Evolutionary conservation across 2,113 vertebrate genomes (phyloP), one percentile per base, ranked within the genome.

Genomic region (Fregetta grallaria): DNA sequence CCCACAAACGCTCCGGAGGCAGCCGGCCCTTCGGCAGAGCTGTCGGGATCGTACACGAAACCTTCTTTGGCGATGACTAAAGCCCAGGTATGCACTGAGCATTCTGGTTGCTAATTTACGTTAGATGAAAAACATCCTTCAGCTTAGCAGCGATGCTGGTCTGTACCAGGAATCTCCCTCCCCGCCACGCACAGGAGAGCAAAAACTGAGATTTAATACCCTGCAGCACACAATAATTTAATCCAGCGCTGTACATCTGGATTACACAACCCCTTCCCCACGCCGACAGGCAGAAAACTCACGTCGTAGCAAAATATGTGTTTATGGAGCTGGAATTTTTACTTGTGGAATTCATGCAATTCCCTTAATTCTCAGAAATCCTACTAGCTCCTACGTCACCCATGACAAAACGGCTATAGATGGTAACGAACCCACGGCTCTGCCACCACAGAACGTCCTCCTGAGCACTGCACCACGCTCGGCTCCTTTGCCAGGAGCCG

Each of bases 251-350:
- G 10, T 5, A 32, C 4, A 18, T 20, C 49, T 45, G 74, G 61
- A 63, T 70, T 59, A 63, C 56, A 26, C 0, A 7, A 47, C 29
- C 67, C 47, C 7, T 47, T 92, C 78, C 71, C 49, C 53, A 22
- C 2, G 19, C 30, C 2, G 2, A 82, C n/a, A 34, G 15, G 59
- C 68, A 59, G 40, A 72, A 92, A 67, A 1, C 25, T 13, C 10
- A 21, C 3, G 2, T 10, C 3, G 3, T 0, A 18, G 38, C 52
- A 44, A 62, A 89, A 16, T 2, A 12, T 0, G 7, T 1, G 3
- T n/a, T 66, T 27, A n/a, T 2, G 11, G n/a, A 94, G 38, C 21
- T 68, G 70, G 10, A 49, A 27, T n/a, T 78, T 47, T 50, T 59
- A 7, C 38, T 50, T 13, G 10, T 26, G 53, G 47, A 85, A 63